Base-by-base conservation (phyloP, 2,113 vertebrate species). In the Anguilla rostrata region DNA sequence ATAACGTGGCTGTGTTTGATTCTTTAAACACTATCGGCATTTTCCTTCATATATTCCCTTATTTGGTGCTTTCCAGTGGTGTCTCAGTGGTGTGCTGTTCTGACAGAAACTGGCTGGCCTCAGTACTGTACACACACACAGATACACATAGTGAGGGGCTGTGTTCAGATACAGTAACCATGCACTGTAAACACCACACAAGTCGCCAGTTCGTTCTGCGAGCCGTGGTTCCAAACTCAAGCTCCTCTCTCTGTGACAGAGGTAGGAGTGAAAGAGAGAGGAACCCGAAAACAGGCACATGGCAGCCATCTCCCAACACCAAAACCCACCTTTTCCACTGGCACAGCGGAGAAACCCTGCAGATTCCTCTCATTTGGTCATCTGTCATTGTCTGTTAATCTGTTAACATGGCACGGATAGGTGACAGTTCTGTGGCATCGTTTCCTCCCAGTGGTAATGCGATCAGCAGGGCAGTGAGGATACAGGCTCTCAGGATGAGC, bases 1-100 rank as follows among this genome's bases (percentile, higher is more conserved):
- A 34, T 78, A 34, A 66, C 14, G 49, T 1, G 7, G 49, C 66
- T 75, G 22, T 78, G 29, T 78, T 15, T 39, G 29, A 34, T 39
- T 29, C 71, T 29, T 78, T 18, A 26, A 78, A 78, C 71, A 78
- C 71, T 60, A 16, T 20, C 57, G 15, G 57, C 15, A 22, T 84
- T 78, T n/a, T 39, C 75, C 78, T 40, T 20, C 29, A 40, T 9
- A 41, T 49, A 39, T 85, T 85, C n/a, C 84, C 84, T 85, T 85
- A 85, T 80, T 85, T 85, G 75, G 84, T 85, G n/a, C n/a, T 85
- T 49, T n/a, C 39, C 41, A 5, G 40, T 78, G 18, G 43, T 41
- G 4, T 85, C 60, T 84, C 84, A 78, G 71, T 46, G 34, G 71
- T 85, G 84, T 66, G 41, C 63, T 0, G 16, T 53, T 18, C 66